Evolutionary conservation across 2,888 invertebrate genomes (phyloP), one percentile per base, ranked within the genome.

Genomic region (Limulus polyphemus): DNA sequence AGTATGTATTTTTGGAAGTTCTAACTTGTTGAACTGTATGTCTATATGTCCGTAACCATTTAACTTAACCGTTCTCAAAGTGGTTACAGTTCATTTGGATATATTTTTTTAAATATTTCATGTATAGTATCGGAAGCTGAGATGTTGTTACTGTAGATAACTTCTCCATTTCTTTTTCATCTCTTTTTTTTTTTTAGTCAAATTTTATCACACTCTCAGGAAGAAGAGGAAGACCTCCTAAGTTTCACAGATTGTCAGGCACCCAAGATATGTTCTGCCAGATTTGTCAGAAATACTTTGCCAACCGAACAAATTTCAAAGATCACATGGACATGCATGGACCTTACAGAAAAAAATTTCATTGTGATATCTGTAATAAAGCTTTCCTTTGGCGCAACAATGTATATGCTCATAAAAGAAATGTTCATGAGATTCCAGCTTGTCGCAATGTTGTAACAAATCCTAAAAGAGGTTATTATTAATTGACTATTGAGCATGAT

Each of bases 361-460:
- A 46, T 47, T 59, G 59, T 55, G 59, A 59, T 17, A 59, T 59
- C 16, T 59, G 59, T 55, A 59, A 59, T 47, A 59, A 59, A 47
- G 11, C 55, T 17, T 59, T 59, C 49, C 55, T 59, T 16, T 59
- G 59, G 59, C 17, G 59, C 12, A 59, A 59, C 55, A 59, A 59
- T 47, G 59, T 59, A 16, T 59, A 59, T 55, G 59, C 59, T 49
- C 59, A 59, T 47, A 59, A 59, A 47, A 16, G 59, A n/a, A 59
- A 59, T 17, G 49, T 55, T 59, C 59, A 59, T 55, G 14, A 55
- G 12, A 49, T 54, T 17, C 59, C 54, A 47, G 12, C 57, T 13
- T 17, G 49, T 17, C 46, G 57, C 32, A 32, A 7, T 32, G 32
- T 32, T 32, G 32, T 7, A 32, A 32, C 32, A 32, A 32, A 32